Evolutionary conservation across 2,113 vertebrate species (phyloP), one percentile per base, ranked within the genome.

Genomic region (Sprattus sprattus): DNA sequence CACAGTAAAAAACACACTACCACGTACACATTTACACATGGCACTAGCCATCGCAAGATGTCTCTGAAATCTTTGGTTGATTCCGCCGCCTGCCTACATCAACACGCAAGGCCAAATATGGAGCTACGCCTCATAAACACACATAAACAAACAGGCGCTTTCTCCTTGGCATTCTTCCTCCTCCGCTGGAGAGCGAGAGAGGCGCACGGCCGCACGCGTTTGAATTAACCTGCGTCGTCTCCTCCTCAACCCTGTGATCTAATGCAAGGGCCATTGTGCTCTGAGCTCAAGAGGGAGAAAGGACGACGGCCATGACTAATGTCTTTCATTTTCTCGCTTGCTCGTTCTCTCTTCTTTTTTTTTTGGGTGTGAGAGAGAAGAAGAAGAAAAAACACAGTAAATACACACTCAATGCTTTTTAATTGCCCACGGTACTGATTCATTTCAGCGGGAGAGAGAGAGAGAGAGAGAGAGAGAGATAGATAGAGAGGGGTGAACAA

Each of bases 251-350:
- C 57, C 82, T 82, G 15, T 84, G 86, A 87, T 84, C 86, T 84
- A 80, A 81, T 82, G 49, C 50, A n/a, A 8, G 46, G 46, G 78
- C 81, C 54, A 32, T 32, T 64, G 57, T 64, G 22, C 20, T 64
- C 22, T 22, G n/a, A 64, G 22, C 57, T n/a, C 20, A 1, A 64
- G 57, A 64, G 57, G 9, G 25, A 71, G 64, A 71, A 25, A 39
- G 25, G 4, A n/a, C 28, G 75, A 20, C 49, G n/a, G 54, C 20
- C n/a, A 81, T 87, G 83, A 85, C 20, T 82, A 75, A 87, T 39
- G 49, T 52, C 32, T 87, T 71, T 87, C 20, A 54, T 85, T 87
- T 87, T 86, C 50, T 75, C 49, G 11, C 64, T 71, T 28, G n/a
- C 32, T 71, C 25, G 10, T 9, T 25, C 22, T 6, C 22, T 64